Percentiles rank a stretch among this genome's conserved stretches.
phyloP scores from a whole-genome alignment of 2,113 vertebrate genomes.

The Etheostoma spectabile region DNA sequence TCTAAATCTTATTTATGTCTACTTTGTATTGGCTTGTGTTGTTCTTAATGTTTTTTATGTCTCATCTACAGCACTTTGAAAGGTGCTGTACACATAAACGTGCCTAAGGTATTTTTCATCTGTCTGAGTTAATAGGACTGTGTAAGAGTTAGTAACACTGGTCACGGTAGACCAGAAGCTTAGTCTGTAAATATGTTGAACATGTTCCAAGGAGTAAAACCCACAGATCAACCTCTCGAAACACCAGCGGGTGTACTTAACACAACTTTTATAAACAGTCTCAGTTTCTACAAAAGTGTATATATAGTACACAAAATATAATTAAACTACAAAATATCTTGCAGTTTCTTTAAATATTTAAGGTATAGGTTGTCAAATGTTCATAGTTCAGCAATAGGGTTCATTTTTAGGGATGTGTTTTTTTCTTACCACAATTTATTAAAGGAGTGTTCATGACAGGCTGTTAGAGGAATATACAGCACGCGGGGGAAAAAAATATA shows the following conservation, averaged over 20 bases:
- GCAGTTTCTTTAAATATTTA: slow-evolving; percentile 3
- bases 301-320: slow-evolving; percentile 21
- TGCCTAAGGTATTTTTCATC: background rate
- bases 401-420: slow-evolving; percentile 6
- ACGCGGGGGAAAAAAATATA: slow-evolving; percentile 19
- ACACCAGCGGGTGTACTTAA: background rate
- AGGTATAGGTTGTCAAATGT: background rate
- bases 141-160: background rate
- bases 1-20: background rate
- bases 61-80: background rate
- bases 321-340: background rate
- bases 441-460: slow-evolving; percentile 34
- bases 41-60: background rate
- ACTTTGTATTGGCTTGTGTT: background rate
- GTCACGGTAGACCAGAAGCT: background rate
- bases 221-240: background rate
- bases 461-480: background rate
- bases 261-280: slow-evolving; percentile 29
- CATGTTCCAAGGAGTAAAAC: background rate
- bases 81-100: background rate
- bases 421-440: background rate
- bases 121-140: background rate
- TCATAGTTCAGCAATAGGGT: slow-evolving; percentile 6
- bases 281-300: slow-evolving; percentile 19
- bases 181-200: background rate